Evolutionary conservation across 1,140 invertebrate species (phyloP).

Genomic region (Rhyacophila brunnea): DNA sequence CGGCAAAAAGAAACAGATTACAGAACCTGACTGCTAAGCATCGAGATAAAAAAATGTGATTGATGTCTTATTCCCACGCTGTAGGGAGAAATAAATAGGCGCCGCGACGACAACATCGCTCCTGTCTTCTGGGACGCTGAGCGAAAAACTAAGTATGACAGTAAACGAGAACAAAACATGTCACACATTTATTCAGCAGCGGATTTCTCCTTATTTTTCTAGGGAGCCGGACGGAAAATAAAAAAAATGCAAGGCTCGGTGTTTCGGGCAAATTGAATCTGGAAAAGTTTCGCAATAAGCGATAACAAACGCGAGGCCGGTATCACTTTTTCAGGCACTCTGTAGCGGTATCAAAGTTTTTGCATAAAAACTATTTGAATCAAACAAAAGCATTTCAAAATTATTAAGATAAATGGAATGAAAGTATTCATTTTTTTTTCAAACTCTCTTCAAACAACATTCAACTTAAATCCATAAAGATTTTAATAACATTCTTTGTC

Average conservation of each 20-base stretch:
- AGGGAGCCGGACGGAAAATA: too few species aligned
- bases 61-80: slow-evolving; percentile 30
- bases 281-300: not conserved
- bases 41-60: slow-evolving; percentile 30
- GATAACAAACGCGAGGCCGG: too few species aligned
- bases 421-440: too few species aligned
- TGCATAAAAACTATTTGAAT: too few species aligned
- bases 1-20: slow-evolving; percentile 3
- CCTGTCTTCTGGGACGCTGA: slow-evolving; percentile 6
- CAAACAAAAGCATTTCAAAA: too few species aligned
- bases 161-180: slow-evolving; percentile 21
- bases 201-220: too few species aligned
- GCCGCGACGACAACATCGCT: slow-evolving; percentile 6
- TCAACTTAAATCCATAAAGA: too few species aligned
- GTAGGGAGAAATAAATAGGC: slow-evolving; percentile 22
- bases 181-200: slow-evolving; percentile 1
- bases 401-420: too few species aligned
- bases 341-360: too few species aligned
- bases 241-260: not conserved
- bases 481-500: too few species aligned
- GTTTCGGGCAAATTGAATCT: not conserved
- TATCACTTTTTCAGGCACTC: too few species aligned
- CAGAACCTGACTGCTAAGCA: slow-evolving; percentile 14
- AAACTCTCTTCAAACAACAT: too few species aligned
- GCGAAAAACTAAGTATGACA: slow-evolving; percentile 24